These are phyloP conservation scores for Troilus luridus DNA, from an alignment of 2,888 invertebrate genomes.

Conservation along the genomic window DNA sequence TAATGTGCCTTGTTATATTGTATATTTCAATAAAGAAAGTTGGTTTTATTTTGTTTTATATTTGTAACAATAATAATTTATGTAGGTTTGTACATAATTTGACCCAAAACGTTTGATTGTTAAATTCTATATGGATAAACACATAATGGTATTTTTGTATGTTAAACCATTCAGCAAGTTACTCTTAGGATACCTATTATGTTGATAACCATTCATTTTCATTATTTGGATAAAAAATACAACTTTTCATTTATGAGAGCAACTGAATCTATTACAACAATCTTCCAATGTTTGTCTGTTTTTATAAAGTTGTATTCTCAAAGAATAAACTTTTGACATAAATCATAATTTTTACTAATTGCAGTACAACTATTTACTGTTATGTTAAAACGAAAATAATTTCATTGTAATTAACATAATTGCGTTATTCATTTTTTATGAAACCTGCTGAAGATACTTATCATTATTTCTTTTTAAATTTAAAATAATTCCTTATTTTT, in stretches of 20 bases:
- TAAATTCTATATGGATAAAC: not conserved
- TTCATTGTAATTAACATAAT: not conserved
- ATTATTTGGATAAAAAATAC: not conserved
- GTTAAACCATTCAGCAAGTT: no score
- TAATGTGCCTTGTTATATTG: conserved; percentile 26
- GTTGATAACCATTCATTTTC: not conserved
- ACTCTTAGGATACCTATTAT: no score
- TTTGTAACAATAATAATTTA: not conserved
- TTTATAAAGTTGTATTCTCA: not conserved
- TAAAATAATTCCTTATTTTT: not conserved
- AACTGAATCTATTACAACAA: not conserved
- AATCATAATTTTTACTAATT: not conserved
- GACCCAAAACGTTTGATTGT: not conserved
- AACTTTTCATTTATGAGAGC: no score
- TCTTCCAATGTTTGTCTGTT: not conserved
- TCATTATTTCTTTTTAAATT: not conserved
- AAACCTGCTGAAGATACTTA: not conserved
- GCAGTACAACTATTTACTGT: not conserved
- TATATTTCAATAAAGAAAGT: not conserved
- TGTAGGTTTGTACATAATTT: not conserved
- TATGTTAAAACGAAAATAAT: not conserved
- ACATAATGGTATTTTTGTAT: not conserved
- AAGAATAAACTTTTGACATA: not conserved
- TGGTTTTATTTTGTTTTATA: not conserved
- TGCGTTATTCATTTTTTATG: not conserved